phyloP scores from a whole-genome alignment of 30 jellyfish, hydroid and myxozoan genomes.

The Cassiopea andromeda region DNA sequence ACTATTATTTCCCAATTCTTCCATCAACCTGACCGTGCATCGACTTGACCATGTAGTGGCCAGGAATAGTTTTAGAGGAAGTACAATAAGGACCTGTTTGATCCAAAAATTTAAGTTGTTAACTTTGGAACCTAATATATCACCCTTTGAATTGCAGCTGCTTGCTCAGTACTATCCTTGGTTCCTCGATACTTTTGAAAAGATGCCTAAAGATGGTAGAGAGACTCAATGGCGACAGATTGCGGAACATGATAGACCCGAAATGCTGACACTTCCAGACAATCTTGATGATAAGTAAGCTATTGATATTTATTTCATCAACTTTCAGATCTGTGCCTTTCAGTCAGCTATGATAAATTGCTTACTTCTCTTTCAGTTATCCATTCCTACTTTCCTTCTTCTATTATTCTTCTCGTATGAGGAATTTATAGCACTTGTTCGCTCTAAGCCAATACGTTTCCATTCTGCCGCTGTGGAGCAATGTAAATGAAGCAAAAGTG shows the following conservation, averaged over 20 bases:
- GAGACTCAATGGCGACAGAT: conserved; percentile 95
- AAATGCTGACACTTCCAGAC: conserved; percentile 83
- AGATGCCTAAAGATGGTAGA: conserved; percentile 93
- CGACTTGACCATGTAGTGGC: no score
- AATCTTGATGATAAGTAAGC: conserved; percentile 83
- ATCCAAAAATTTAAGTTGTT: no score
- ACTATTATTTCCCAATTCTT: no score
- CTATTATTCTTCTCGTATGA: neutral
- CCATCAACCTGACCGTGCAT: no score
- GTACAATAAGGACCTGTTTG: no score
- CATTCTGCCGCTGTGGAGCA: neutral
- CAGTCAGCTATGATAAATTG: neutral
- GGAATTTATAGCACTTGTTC: neutral
- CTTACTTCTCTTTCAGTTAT: neutral
- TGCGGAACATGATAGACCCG: conserved; percentile 94
- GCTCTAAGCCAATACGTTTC: neutral
- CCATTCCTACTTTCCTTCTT: neutral
- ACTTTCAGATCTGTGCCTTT: neutral
- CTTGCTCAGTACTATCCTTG: conserved; percentile 84
- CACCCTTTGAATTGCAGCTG: conserved; percentile 21
- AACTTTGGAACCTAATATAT: no score
- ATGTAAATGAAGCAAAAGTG: neutral
- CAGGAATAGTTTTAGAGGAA: no score
- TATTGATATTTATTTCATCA: neutral
- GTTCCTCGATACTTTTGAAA: conserved; percentile 87